A percentile compares a stretch with the other conserved stretches of the same genome.
phyloP scores from a whole-genome alignment of 30 jellyfish, hydroid and myxozoan species.

The Pseudorhiza aurosa region DNA sequence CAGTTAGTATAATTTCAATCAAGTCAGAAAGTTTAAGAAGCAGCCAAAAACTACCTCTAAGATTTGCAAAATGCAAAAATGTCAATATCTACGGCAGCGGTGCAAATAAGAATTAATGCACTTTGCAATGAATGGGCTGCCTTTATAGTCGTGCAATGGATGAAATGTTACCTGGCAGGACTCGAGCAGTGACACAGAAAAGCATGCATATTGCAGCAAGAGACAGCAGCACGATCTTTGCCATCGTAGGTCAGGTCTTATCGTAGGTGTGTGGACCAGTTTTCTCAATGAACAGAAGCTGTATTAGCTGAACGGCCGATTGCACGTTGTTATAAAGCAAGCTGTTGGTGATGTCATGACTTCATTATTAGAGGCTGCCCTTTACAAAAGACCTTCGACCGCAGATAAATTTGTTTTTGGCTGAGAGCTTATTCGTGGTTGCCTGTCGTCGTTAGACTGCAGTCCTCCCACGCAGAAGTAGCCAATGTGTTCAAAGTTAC shows the following conservation, averaged over 20 bases:
- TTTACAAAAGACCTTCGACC: neutral
- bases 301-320: neutral
- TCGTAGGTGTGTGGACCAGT: neutral
- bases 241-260: neutral
- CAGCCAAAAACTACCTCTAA: no score
- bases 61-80: no score
- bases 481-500: no score
- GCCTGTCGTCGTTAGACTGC: neutral
- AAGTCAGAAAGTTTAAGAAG: no score
- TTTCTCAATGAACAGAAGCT: neutral
- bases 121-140: no score
- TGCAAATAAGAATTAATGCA: no score
- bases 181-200: neutral
- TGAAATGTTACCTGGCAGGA: neutral
- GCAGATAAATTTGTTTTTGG: slow-evolving; percentile 2
- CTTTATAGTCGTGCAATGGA: no score
- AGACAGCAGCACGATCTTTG: neutral
- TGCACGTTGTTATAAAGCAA: neutral
- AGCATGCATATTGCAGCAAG: neutral
- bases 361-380: neutral
- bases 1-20: no score
- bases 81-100: no score
- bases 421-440: neutral
- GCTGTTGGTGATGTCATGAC: neutral
- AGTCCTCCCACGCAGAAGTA: slow-evolving; percentile 15